These are phyloP conservation scores for Euborellia annulipes DNA, from an alignment of 1,140 invertebrate genomes.

Conservation along the genomic window DNA sequence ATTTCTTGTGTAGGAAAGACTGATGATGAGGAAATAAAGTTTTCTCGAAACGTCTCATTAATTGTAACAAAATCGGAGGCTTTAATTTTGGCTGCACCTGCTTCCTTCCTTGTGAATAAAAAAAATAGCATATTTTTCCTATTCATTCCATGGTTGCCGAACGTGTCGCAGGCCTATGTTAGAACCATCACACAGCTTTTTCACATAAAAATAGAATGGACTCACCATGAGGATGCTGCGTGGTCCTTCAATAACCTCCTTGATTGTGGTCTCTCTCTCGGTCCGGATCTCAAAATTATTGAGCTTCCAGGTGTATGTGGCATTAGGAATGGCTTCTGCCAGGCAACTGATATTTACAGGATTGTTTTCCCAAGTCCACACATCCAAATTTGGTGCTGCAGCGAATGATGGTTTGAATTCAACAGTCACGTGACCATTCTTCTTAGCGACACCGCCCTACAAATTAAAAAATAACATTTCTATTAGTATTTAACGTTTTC, in stretches of 20 bases:
- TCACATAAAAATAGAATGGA: too few relatives aligned
- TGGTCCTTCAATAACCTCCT: constrained; percentile 46
- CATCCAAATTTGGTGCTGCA: constrained; percentile 43
- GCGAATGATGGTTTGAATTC: constrained; percentile 67
- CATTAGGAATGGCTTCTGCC: constrained; percentile 81
- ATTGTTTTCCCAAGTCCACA: constrained; percentile 64
- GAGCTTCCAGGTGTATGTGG: constrained; percentile 70
- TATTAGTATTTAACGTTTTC: too few relatives aligned
- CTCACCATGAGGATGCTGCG: constrained; percentile 41
- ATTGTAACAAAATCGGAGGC: too few relatives aligned
- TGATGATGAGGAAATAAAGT: too few relatives aligned
- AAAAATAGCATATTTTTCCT: too few relatives aligned
- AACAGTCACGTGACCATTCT: constrained; percentile 67
- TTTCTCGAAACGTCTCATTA: too few relatives aligned
- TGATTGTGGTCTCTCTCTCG: constrained; percentile 33
- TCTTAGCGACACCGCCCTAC: constrained; percentile 47
- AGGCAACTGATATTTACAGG: constrained; percentile 74
- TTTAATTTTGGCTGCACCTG: too few relatives aligned
- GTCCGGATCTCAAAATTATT: constrained; percentile 23
- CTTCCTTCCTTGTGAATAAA: too few relatives aligned
- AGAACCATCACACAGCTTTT: too few relatives aligned
- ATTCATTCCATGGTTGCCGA: too few relatives aligned
- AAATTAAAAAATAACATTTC: constrained; percentile 10
- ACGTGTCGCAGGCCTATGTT: too few relatives aligned
- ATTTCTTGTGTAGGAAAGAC: too few relatives aligned